Evolutionary conservation across 2,888 invertebrate genomes (phyloP).

Genomic region (Yponomeuta cagnagella): DNA sequence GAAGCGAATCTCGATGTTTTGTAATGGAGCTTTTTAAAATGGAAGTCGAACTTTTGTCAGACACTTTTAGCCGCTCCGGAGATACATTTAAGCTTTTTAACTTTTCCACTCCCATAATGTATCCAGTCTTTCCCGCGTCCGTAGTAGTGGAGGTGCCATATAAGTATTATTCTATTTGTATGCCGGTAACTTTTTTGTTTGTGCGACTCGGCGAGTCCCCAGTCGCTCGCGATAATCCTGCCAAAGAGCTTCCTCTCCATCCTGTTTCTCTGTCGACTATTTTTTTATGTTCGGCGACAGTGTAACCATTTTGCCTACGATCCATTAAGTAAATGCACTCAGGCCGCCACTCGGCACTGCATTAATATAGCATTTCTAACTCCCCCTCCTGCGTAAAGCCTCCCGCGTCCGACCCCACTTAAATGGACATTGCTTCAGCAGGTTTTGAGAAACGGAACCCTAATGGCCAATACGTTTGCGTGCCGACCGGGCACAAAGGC

Average conservation of each 20-base stretch:
- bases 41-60: conserved; percentile 76
- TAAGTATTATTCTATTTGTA: conserved; percentile 57
- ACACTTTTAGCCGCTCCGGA: conserved; percentile 74
- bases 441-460: conserved; percentile 38
- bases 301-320: conserved; percentile 68
- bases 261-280: conserved; percentile 43
- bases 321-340: conserved; percentile 73
- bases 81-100: conserved; percentile 77
- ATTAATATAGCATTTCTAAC: conserved; percentile 80
- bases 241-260: conserved; percentile 52
- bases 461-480: conserved; percentile 27
- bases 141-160: conserved; percentile 53
- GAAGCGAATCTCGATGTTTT: conserved; percentile 76
- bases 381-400: conserved; percentile 33
- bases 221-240: conserved; percentile 56
- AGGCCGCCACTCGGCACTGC: conserved; percentile 65
- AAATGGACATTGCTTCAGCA: conserved; percentile 38
- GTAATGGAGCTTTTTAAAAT: conserved; percentile 77
- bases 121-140: conserved; percentile 64
- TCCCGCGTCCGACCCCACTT: conserved; percentile 33
- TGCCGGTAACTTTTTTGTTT: conserved; percentile 56
- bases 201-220: conserved; percentile 45
- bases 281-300: conserved; percentile 55
- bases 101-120: conserved; percentile 76
- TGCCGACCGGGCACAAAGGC: neutral